A percentile compares a stretch with the other conserved stretches of the same genome.
These are phyloP conservation scores for Pogonognathellus flavescens DNA, from an alignment of 1,140 invertebrate species.

Conservation along the genomic window DNA sequence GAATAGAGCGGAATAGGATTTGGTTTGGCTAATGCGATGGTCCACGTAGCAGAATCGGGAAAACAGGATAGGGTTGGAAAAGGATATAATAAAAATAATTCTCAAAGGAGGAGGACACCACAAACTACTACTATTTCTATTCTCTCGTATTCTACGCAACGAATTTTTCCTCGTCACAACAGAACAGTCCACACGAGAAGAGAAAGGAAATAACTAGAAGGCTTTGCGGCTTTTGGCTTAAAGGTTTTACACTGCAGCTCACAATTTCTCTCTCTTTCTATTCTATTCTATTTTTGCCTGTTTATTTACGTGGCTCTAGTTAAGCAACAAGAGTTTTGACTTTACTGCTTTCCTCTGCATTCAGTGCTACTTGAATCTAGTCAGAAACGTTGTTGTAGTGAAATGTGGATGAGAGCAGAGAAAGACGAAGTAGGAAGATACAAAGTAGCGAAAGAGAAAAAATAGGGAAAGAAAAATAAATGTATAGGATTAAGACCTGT, in stretches of 20 bases:
- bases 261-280: slow-evolving; percentile 24
- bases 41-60: slow-evolving; percentile 25
- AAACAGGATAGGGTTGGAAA: slow-evolving; percentile 45
- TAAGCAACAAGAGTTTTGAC: too few species aligned
- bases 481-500: slow-evolving; percentile 58
- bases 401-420: too few species aligned
- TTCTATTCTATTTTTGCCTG: too few species aligned
- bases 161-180: slow-evolving; percentile 13
- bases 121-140: slow-evolving; percentile 31
- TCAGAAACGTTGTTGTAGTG: too few species aligned
- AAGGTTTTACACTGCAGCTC: slow-evolving; percentile 35
- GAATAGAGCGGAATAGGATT: slow-evolving; percentile 44
- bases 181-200: background rate
- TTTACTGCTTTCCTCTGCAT: too few species aligned
- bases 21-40: slow-evolving; percentile 19
- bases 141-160: background rate
- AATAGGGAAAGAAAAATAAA: slow-evolving; percentile 57
- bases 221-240: slow-evolving; percentile 45
- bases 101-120: slow-evolving; percentile 37
- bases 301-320: too few species aligned
- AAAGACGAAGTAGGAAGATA: too few species aligned
- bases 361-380: too few species aligned
- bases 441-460: slow-evolving; percentile 1
- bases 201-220: slow-evolving; percentile 44
- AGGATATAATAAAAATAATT: slow-evolving; percentile 48